Base-by-base conservation (phyloP, 2,113 vertebrate species). In the Gavia stellata region DNA sequence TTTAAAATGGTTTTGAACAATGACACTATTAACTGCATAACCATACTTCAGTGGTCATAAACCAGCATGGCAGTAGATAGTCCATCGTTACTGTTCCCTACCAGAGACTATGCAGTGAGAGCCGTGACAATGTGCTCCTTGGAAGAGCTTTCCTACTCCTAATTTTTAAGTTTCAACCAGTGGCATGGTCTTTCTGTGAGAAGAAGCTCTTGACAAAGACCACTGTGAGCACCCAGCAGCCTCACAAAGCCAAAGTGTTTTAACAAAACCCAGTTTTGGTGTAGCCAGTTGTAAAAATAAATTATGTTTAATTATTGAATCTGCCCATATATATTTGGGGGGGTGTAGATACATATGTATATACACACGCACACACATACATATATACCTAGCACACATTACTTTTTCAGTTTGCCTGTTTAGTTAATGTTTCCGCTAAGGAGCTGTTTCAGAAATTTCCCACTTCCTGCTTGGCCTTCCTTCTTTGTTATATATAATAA, bases 41-140 rank as follows among this genome's bases (percentile, higher is more conserved):
- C 56, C 23, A 5, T 47, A 58, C 38, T 36, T 63, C n/a, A 50
- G 5, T 2, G 17, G 21, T 62, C 34, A 61, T 28, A 73, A 65
- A 49, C 10, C 38, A 89, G 42, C 29, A 36, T 10, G 33, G 47
- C 53, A 94, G 31, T 19, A 59, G 61, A 34, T 10, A 52, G 17
- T 17, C 36, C 1, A 1, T 33, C 85, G 40, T 16, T 55, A 14
- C 29, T 33, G 5, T 26, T 90, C 18, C n/a, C n/a, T 49, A 2
- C 7, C 2, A 2, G n/a, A 26, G 12, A 63, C 26, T 20, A 1
- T 17, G 21, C 10, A 75, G 25, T 19, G 31, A 63, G 26, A 59
- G 49, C 52, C 0, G 0, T 56, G 45, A 53, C 7, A 18, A 2
- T 6, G 40, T 38, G 16, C 24, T 59, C 34, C 62, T 56, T 56